Evolutionary conservation across 1,140 invertebrate genomes (phyloP), one percentile per base, ranked within the genome.

Genomic region (Hypsibius dujardini): DNA sequence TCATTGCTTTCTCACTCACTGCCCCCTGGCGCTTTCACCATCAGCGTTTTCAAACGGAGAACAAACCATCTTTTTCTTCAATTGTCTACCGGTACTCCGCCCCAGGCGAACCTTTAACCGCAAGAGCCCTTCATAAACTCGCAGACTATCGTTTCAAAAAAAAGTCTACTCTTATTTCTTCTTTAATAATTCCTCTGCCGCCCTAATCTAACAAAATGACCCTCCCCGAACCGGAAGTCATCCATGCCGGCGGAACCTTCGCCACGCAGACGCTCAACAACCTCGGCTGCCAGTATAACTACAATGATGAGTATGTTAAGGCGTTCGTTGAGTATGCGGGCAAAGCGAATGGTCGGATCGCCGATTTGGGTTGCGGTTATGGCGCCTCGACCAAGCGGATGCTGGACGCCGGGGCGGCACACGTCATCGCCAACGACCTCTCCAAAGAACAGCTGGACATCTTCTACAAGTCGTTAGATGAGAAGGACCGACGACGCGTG

Each of bases 281-380:
- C n/a, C 50, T 56, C 7, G 50, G 50, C 7, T 56, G 50, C 50
- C 50, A 56, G 50, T 56, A 56, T n/a, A 56, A 56, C 50, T 56
- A 56, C 50, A 56, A 56, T n/a, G 50, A 56, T n/a, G 50, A 56
- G n/a, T 56, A 56, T n/a, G 50, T 56, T n/a, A n/a, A 56, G 50
- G 50, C 50, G 7, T 56, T 56, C 50, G n/a, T n/a, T 56, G n/a
- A 56, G n/a, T 56, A 56, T n/a, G 50, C 50, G 7, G 50, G 50
- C 50, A 56, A n/a, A 7, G 50, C 50, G 7, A 56, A 56, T n/a
- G 50, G 50, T 7, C 7, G 7, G 7, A 56, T 56, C 50, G 50
- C 50, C 50, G 50, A 56, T 56, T n/a, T 56, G 50, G 50, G 50
- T n/a, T 56, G 50, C 50, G 50, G 50, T 12, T 56, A 56, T 56